These are phyloP conservation scores for Drosophila conformis DNA, from an alignment of 2,888 invertebrate species.

Conservation along the genomic window DNA sequence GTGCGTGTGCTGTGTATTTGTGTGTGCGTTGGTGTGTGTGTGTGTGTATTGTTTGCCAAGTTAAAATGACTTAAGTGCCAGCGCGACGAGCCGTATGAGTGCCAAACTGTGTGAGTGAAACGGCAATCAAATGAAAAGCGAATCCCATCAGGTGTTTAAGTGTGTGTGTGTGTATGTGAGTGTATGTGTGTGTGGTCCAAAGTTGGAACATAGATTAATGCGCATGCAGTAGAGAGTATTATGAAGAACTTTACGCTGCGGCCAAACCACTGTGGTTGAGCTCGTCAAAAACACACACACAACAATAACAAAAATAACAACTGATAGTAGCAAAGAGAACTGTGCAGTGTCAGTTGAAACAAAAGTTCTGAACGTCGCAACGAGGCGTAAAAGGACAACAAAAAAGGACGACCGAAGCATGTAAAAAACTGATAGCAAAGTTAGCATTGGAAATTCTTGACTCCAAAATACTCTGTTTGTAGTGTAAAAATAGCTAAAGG, in stretches of 20 bases:
- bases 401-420: constrained; percentile 22
- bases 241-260: constrained; percentile 47
- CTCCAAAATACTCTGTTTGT: constrained; percentile 3
- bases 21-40: background rate
- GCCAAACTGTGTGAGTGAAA: constrained; percentile 44
- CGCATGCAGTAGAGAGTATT: constrained; percentile 64
- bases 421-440: constrained; percentile 1
- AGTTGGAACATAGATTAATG: constrained; percentile 68
- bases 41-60: constrained; percentile 56
- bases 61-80: constrained; percentile 74
- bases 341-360: constrained; percentile 50
- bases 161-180: constrained; percentile 6
- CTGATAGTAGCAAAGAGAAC: constrained; percentile 24
- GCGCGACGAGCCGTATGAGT: constrained; percentile 68
- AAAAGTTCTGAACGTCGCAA: constrained; percentile 53
- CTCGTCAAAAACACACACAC: constrained; percentile 7
- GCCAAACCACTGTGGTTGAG: constrained; percentile 34
- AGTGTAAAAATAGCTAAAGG: background rate
- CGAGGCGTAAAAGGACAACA: constrained; percentile 59
- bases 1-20: constrained; percentile 24
- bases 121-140: constrained; percentile 41
- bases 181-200: constrained; percentile 20
- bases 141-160: constrained; percentile 27
- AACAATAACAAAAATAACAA: constrained; percentile 3
- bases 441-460: background rate